Evolutionary conservation across 2,888 invertebrate genomes (phyloP), one percentile per base, ranked within the genome.

Genomic region (Caenorhabditis imperialis): DNA sequence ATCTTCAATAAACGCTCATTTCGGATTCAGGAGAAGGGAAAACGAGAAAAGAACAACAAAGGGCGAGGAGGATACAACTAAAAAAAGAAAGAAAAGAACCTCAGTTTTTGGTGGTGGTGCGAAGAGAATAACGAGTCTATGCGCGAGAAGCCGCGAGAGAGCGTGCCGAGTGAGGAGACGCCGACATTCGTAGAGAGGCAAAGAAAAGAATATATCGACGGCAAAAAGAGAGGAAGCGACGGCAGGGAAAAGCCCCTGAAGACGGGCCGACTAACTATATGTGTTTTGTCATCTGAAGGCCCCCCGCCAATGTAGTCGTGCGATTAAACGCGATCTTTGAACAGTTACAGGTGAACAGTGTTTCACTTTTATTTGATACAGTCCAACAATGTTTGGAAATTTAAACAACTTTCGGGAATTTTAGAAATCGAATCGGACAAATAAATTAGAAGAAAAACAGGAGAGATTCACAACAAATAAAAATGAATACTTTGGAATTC

Each of bases 1-100:
- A 84, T 84, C 54, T 67, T 65, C 42, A 53, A 61, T 10, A 44
- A 42, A 54, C 7, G 47, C 30, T 22, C 27, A 63, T 42, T n/a
- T n/a, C n/a, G n/a, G n/a, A n/a, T n/a, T n/a, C 14, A 23, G 20
- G 14, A 3, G 27, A 51, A 54, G 33, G 38, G 22, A 50, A 42
- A 20, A 40, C 16, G n/a, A 10, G n/a, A 55, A 27, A 40, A 57
- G n/a, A 38, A 30, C 23, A 14, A 16, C n/a, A 27, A 37, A 55
- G 40, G 51, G 50, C 44, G 27, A 38, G 12, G 30, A 20, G 48
- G 25, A 44, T 37, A 35, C 47, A 48, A 54, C 38, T 48, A 60
- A 62, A 54, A 60, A 45, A 12, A 47, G 38, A 63, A 48, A 53
- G 3, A 27, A 22, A 65, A 57, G 44, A 65, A 65, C 65, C 65